Evolutionary conservation across 2,797 vertebrate species (phyloP).

Genomic region (Urocyon cinereoargenteus): DNA sequence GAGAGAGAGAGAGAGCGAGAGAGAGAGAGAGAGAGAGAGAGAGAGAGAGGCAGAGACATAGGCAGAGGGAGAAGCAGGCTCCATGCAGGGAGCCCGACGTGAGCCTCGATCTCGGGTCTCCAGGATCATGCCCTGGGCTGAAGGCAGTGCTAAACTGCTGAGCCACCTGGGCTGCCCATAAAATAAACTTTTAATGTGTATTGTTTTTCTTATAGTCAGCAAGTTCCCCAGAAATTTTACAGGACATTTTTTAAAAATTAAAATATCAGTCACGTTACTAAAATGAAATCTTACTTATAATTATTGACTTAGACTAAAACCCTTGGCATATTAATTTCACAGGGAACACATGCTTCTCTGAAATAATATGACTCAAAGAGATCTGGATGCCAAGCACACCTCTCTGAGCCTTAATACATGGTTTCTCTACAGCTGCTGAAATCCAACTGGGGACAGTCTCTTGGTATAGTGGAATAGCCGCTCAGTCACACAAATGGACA

Average conservation of each 20-base stretch:
- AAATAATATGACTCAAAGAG: neutral
- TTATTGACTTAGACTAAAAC: neutral
- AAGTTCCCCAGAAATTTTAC: neutral
- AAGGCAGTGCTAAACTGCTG: too few species aligned
- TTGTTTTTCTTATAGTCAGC: neutral
- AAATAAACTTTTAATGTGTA: neutral
- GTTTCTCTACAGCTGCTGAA: neutral
- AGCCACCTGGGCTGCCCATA: neutral
- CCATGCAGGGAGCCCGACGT: too few species aligned
- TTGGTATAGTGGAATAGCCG: neutral
- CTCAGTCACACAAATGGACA: neutral
- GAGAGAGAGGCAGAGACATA: too few species aligned
- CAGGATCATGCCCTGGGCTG: too few species aligned
- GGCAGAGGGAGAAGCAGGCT: too few species aligned
- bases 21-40: too few species aligned
- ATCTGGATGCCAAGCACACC: neutral
- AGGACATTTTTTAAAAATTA: neutral
- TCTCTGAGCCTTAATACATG: neutral
- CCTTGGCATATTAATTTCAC: neutral
- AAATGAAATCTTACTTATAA: constrained; percentile 25
- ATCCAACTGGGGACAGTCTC: neutral
- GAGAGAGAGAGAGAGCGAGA: too few species aligned
- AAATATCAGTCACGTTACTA: neutral
- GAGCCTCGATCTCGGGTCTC: too few species aligned
- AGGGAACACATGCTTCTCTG: neutral